These are phyloP conservation scores for Alcedo atthis DNA, from an alignment of 2,797 vertebrate species.

Conservation along the genomic window DNA sequence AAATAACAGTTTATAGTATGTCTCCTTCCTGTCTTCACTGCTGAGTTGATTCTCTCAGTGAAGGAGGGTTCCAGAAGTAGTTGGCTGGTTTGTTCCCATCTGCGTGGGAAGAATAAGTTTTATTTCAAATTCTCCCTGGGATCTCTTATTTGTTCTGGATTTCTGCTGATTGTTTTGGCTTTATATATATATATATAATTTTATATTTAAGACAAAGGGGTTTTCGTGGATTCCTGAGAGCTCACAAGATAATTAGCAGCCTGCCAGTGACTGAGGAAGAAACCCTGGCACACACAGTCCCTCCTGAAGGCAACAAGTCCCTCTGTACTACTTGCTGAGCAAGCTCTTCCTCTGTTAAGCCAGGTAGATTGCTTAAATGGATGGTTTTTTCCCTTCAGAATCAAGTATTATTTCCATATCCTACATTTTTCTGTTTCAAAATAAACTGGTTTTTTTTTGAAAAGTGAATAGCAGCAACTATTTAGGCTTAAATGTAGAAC, in stretches of 20 bases:
- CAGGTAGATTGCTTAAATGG: neutral
- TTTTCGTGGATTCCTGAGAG: neutral
- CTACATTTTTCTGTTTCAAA: neutral
- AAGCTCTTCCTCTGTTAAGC: neutral
- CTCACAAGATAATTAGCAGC: neutral
- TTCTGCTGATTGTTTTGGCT: neutral
- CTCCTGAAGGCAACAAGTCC: neutral
- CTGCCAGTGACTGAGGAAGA: neutral
- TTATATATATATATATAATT: neutral
- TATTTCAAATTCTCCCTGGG: neutral
- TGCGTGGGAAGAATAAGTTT: neutral
- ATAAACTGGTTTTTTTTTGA: neutral
- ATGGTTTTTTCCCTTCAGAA: neutral
- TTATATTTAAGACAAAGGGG: neutral
- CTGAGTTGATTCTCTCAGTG: neutral
- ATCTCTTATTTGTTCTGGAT: neutral
- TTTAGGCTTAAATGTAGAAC: neutral
- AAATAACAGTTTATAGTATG: neutral
- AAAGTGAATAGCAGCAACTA: neutral
- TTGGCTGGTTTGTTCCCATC: neutral
- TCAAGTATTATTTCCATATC: neutral
- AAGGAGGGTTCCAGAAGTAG: neutral
- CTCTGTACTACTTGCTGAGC: neutral
- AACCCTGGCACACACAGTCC: neutral
- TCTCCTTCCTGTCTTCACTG: neutral